Conservation (phyloP, 2,113 vertebrate species). For the Epinephelus moara region DNA sequence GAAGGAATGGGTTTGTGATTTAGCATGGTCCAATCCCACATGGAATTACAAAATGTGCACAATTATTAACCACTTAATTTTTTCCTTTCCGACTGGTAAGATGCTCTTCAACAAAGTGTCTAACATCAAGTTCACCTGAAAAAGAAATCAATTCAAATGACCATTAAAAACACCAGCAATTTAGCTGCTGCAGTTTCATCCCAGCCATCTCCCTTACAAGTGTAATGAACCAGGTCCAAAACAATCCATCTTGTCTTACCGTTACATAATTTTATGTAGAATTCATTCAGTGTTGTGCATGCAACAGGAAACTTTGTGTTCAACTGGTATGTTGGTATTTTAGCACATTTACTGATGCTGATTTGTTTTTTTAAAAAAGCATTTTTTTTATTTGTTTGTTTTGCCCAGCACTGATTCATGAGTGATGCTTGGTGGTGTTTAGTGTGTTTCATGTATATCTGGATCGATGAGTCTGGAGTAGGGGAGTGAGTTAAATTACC, state of each 20-base stretch:
- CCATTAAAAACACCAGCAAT: conserved; percentile 16
- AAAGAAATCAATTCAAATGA: neutral
- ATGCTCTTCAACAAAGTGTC: conserved; percentile 16
- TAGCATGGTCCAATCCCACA: neutral
- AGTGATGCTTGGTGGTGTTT: neutral
- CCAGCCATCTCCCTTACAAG: neutral
- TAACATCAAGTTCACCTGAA: conserved; percentile 1
- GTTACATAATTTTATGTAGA: conserved; percentile 21
- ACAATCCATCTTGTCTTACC: conserved; percentile 1
- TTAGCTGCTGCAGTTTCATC: conserved; percentile 1
- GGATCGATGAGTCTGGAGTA: conserved; percentile 3
- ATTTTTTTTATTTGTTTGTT: neutral
- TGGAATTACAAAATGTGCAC: neutral
- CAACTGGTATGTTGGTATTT: neutral
- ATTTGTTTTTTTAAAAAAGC: neutral
- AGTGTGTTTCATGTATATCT: conserved; percentile 25
- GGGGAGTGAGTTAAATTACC: conserved; percentile 24
- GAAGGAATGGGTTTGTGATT: neutral
- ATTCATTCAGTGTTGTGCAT: neutral
- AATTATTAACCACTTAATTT: neutral
- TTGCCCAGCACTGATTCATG: neutral
- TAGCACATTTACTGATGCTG: neutral
- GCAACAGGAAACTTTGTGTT: conserved; percentile 9
- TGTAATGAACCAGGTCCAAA: conserved; percentile 31
- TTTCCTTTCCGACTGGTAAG: neutral